Conservation (phyloP, 2,113 vertebrate genomes). For the Albula glossodonta region DNA sequence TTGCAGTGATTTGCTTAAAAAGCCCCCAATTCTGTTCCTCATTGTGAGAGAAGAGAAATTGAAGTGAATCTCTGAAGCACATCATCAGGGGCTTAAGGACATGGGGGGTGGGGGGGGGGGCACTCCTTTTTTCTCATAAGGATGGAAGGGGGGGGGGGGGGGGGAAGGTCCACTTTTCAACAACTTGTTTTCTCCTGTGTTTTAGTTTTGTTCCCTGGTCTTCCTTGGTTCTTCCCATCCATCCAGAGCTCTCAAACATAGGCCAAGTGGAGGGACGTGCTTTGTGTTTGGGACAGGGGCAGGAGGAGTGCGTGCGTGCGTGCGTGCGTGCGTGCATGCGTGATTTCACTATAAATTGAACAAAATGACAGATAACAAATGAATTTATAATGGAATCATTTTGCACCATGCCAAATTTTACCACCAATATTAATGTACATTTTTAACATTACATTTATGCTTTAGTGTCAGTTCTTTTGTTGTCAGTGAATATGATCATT, state of each 20-base stretch:
- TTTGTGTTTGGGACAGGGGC: background rate
- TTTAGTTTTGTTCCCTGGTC: conserved; percentile 11
- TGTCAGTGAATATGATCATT: no score
- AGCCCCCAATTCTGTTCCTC: background rate
- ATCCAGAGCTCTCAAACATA: background rate
- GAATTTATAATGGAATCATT: background rate
- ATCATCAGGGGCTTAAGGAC: background rate
- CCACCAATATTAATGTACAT: no score
- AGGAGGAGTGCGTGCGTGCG: background rate
- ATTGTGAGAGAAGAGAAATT: conserved; percentile 24
- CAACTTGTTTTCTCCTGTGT: background rate
- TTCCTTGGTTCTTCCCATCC: conserved; percentile 15
- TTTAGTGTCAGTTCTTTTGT: background rate
- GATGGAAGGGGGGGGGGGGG: no score
- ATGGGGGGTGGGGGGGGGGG: no score
- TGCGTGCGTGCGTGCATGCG: background rate
- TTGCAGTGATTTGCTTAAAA: conserved; percentile 25
- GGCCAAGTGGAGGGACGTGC: background rate
- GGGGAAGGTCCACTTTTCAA: no score
- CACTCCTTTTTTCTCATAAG: background rate
- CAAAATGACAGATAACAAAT: background rate
- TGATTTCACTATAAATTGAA: background rate
- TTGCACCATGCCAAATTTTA: background rate
- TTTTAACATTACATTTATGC: no score
- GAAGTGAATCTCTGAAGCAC: conserved; percentile 37